Conservation (phyloP, 2,888 invertebrate genomes). For the Dastarcus helophoroides region DNA sequence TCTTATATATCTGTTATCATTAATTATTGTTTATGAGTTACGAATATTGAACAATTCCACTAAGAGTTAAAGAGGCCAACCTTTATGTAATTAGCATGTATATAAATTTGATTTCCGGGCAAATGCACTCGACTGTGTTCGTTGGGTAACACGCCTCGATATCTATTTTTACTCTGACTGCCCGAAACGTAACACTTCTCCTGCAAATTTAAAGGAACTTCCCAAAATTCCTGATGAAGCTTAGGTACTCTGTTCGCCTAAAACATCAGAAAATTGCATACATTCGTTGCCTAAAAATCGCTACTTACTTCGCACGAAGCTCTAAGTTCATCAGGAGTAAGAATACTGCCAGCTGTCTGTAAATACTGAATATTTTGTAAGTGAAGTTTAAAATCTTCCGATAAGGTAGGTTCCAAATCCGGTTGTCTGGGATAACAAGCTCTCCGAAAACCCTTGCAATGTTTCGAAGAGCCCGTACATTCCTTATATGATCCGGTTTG, state of each 20-base stretch:
- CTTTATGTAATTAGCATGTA: constrained; percentile 90
- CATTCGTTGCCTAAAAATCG: neutral
- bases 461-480: constrained; percentile 21
- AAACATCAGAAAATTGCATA: constrained; percentile 7
- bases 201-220: constrained; percentile 83
- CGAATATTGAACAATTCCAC: constrained; percentile 2
- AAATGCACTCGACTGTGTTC: constrained; percentile 75
- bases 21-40: neutral
- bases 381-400: constrained; percentile 60
- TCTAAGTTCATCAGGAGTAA: constrained; percentile 48
- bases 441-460: constrained; percentile 26
- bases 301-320: constrained; percentile 33
- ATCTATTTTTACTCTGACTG: constrained; percentile 80
- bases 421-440: constrained; percentile 34
- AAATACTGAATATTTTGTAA: constrained; percentile 61
- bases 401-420: constrained; percentile 48
- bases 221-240: constrained; percentile 87
- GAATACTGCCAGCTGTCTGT: constrained; percentile 55
- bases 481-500: constrained; percentile 31
- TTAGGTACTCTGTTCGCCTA: constrained; percentile 50
- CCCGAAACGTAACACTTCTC: constrained; percentile 84
- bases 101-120: constrained; percentile 60
- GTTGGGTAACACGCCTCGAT: constrained; percentile 81
- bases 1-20: too few species aligned
- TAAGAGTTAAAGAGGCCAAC: too few species aligned